These are phyloP conservation scores for Brachirus orientalis DNA, from an alignment of 2,113 vertebrate species.

Conservation along the genomic window DNA sequence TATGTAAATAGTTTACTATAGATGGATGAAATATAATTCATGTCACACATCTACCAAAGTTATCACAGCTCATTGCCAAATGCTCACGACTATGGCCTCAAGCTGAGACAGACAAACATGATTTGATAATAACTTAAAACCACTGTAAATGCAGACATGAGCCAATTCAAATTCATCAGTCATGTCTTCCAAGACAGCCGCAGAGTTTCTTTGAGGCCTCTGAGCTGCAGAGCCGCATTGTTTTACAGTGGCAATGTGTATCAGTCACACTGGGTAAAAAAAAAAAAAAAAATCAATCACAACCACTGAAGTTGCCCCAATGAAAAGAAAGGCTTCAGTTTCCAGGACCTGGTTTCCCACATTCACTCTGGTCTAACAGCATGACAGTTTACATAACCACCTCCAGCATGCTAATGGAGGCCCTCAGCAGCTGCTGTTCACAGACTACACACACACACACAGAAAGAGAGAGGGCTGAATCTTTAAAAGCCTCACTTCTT, in stretches of 20 bases:
- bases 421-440: constrained; percentile 72
- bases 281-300: constrained; percentile 54
- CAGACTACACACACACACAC: constrained; percentile 40
- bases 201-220: constrained; percentile 33
- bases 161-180: constrained; percentile 44
- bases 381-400: constrained; percentile 76
- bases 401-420: constrained; percentile 78
- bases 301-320: constrained; percentile 41
- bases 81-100: background rate
- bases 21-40: no score
- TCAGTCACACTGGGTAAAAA: constrained; percentile 19
- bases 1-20: no score
- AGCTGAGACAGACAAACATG: no score
- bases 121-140: constrained; percentile 30
- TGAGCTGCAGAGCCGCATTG: constrained; percentile 14
- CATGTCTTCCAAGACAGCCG: constrained; percentile 18
- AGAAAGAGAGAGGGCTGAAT: constrained; percentile 25
- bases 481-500: constrained; percentile 66
- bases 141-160: constrained; percentile 28
- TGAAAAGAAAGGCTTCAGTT: constrained; percentile 66
- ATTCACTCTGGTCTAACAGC: constrained; percentile 60
- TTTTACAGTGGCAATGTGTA: constrained; percentile 31
- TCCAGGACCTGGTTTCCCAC: constrained; percentile 59
- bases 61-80: background rate
- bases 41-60: no score